Evolutionary conservation across 2,888 invertebrate genomes (phyloP).

Genomic region (Apotomis capreana): DNA sequence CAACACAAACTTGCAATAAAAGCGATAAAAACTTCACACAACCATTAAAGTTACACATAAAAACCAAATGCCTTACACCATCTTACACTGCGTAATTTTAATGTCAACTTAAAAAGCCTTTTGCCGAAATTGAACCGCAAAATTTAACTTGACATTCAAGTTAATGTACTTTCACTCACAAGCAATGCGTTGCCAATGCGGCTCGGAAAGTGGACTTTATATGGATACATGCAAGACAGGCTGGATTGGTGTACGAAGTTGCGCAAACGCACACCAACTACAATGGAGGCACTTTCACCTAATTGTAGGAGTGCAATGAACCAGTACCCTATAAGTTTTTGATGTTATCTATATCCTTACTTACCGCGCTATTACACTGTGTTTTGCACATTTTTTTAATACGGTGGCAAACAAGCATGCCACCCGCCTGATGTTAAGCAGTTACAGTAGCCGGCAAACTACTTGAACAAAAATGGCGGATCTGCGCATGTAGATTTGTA

Average conservation of each 20-base stretch:
- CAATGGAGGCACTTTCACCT: constrained; percentile 54
- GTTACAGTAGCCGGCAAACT: no score
- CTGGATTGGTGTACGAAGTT: constrained; percentile 23
- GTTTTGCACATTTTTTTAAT: no score
- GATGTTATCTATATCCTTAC: no score
- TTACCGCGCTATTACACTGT: no score
- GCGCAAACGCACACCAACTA: constrained; percentile 48
- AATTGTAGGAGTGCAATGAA: constrained; percentile 50
- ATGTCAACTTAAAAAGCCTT: constrained; percentile 38
- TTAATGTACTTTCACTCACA: constrained; percentile 17
- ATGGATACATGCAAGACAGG: background rate
- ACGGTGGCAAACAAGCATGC: no score
- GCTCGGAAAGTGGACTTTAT: constrained; percentile 13
- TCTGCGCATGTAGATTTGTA: no score
- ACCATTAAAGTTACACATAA: no score
- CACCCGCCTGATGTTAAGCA: no score
- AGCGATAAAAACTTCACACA: no score
- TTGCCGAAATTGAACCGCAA: constrained; percentile 28
- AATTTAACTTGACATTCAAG: constrained; percentile 19
- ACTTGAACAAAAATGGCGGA: no score
- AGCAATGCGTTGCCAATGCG: background rate
- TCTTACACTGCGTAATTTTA: constrained; percentile 6
- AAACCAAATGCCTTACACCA: background rate
- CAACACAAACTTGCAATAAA: no score
- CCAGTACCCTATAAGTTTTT: constrained; percentile 1